Percentiles rank a stretch among this genome's conserved stretches.
Evolutionary conservation across 2,113 vertebrate genomes (phyloP).

Genomic region (Sarotherodon lohbergeri): DNA sequence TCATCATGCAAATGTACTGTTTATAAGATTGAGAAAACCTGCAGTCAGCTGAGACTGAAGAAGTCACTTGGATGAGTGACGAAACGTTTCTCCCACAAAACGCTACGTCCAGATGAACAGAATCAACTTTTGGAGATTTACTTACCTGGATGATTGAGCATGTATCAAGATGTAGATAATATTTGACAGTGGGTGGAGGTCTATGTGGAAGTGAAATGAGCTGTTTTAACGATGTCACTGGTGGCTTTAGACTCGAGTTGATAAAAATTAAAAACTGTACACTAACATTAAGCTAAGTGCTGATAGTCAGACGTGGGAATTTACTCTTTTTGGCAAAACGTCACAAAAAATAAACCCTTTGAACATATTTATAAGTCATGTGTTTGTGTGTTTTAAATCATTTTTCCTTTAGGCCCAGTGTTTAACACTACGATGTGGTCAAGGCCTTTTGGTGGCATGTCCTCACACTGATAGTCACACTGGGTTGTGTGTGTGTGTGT

Average conservation of each 20-base stretch:
- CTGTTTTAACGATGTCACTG: neutral
- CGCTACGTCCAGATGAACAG: no score
- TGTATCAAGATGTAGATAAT: neutral
- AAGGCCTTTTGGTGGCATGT: neutral
- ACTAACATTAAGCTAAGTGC: neutral
- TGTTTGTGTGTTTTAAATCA: neutral
- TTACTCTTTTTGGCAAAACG: fast-evolving
- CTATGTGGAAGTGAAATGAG: neutral
- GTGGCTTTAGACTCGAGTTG: neutral
- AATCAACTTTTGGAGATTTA: no score
- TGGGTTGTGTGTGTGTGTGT: neutral
- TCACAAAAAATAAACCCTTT: neutral
- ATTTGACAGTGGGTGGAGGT: neutral
- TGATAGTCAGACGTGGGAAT: neutral
- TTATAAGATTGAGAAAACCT: no score
- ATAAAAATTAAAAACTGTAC: neutral
- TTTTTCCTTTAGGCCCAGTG: neutral
- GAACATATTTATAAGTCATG: neutral
- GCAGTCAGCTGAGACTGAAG: no score
- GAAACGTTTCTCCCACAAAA: no score
- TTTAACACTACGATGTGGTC: neutral
- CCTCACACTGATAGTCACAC: neutral
- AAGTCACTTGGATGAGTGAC: no score
- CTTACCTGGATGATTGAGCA: no score
- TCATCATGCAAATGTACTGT: no score